These are phyloP conservation scores for Heterodera schachtii DNA, from an alignment of 1,140 invertebrate species.

Conservation along the genomic window DNA sequence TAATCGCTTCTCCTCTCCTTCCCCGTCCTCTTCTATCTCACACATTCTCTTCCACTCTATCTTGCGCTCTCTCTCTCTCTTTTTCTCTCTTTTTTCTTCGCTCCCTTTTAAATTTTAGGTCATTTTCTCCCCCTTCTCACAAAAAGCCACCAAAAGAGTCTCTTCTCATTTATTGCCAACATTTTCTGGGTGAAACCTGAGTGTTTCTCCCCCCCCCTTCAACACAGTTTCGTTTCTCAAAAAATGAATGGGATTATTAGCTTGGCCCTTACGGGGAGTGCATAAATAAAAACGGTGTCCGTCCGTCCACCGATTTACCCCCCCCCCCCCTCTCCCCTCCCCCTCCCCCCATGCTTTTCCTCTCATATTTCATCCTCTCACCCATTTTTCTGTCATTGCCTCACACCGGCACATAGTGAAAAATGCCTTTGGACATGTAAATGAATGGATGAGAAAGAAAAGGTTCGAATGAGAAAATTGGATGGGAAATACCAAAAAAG, in stretches of 20 bases:
- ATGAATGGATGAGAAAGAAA: background rate
- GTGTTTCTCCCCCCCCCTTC: background rate
- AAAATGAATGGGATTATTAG: background rate
- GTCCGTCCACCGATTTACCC: background rate
- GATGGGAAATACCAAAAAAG: background rate
- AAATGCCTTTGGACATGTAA: background rate
- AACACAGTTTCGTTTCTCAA: background rate
- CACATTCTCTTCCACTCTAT: too few species aligned
- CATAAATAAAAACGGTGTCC: background rate
- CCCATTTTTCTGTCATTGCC: slow-evolving; percentile 11
- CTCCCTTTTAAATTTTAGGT: background rate
- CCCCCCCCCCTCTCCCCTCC: background rate
- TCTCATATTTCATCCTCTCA: slow-evolving; percentile 12
- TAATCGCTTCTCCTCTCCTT: too few species aligned
- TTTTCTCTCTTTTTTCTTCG: background rate
- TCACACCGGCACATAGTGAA: background rate
- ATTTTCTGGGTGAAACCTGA: background rate
- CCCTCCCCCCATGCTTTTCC: background rate
- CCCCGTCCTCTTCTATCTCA: too few species aligned
- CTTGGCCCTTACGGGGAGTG: background rate
- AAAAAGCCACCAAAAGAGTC: background rate
- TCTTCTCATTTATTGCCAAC: background rate
- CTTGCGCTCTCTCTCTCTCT: too few species aligned
- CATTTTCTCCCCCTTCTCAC: background rate
- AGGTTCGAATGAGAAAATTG: background rate